Evolutionary conservation across 64 coral and sea anemone species (phyloP).

Genomic region (Montipora efflorescens): DNA sequence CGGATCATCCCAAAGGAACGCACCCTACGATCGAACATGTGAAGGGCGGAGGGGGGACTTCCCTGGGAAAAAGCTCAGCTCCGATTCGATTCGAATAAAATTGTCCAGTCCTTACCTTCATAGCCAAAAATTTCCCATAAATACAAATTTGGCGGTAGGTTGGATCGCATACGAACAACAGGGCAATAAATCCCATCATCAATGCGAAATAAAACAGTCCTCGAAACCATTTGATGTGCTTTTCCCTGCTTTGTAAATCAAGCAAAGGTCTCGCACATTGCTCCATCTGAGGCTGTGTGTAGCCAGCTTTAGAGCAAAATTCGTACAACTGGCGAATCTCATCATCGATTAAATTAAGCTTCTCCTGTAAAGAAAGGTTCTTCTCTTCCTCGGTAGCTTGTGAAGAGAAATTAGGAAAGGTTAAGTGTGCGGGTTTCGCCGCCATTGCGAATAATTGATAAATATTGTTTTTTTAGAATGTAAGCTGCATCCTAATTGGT

Average conservation of each 20-base stretch:
- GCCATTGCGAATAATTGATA: not conserved
- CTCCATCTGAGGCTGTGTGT: constrained; percentile 82
- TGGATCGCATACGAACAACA: constrained; percentile 70
- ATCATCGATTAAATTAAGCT: constrained; percentile 85
- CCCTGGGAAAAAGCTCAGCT: not conserved
- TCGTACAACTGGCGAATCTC: constrained; percentile 87
- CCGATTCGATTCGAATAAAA: not conserved
- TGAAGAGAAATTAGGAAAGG: constrained; percentile 20
- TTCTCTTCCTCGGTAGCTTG: constrained; percentile 66
- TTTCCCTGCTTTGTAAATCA: constrained; percentile 67
- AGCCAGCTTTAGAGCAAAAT: constrained; percentile 90
- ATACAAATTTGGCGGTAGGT: constrained; percentile 82
- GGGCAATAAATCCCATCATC: constrained; percentile 54
- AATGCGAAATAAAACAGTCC: constrained; percentile 63
- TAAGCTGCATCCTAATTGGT: constrained; percentile 27
- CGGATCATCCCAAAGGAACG: no score
- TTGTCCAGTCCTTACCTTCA: constrained; percentile 57
- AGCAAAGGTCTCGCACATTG: constrained; percentile 85
- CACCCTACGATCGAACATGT: no score
- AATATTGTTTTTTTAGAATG: not conserved
- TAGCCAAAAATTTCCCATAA: constrained; percentile 67
- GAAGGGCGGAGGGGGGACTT: no score
- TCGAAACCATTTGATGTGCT: constrained; percentile 72
- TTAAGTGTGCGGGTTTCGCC: not conserved
- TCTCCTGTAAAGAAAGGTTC: constrained; percentile 76